Percentiles rank a stretch among this genome's conserved stretches.
phyloP scores from a whole-genome alignment of 2,888 invertebrate genomes.

The Cheilosia pagana region DNA sequence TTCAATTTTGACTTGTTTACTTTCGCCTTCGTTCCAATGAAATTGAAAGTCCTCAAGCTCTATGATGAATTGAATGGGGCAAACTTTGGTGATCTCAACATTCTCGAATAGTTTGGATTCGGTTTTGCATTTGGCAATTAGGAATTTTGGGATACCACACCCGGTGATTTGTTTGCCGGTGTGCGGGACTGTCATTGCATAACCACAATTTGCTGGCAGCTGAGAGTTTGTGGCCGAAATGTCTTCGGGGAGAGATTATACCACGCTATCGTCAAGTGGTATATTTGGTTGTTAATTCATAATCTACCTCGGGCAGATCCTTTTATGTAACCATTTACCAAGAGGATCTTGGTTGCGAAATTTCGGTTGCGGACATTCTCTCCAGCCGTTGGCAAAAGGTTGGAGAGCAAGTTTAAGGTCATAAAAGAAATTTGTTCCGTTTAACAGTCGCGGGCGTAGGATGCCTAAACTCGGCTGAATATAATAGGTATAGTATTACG shows the following conservation, averaged over 20 bases:
- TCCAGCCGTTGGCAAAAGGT: constrained; percentile 15
- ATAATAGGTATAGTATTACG: not conserved
- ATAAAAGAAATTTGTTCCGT: constrained; percentile 18
- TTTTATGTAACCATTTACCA: constrained; percentile 24
- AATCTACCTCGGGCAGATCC: constrained; percentile 22
- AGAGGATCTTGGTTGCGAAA: constrained; percentile 52
- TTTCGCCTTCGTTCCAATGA: constrained; percentile 48
- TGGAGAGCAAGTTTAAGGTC: constrained; percentile 63
- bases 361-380: constrained; percentile 55
- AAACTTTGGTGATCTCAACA: constrained; percentile 47
- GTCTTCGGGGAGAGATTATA: constrained; percentile 34
- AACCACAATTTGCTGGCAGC: constrained; percentile 45
- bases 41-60: constrained; percentile 54
- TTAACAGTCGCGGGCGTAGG: no score
- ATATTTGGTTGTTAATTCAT: constrained; percentile 28
- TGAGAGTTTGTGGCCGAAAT: constrained; percentile 26
- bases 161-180: constrained; percentile 47
- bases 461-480: no score
- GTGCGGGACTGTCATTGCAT: constrained; percentile 21
- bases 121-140: not conserved
- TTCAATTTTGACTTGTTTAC: constrained; percentile 39
- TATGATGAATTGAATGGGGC: constrained; percentile 24
- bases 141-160: not conserved
- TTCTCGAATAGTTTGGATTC: constrained; percentile 8
- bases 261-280: constrained; percentile 40